A percentile compares a stretch with the other conserved stretches of the same genome.
These are phyloP conservation scores for Scolopax rusticola DNA, from an alignment of 2,797 vertebrate species.

Conservation along the genomic window DNA sequence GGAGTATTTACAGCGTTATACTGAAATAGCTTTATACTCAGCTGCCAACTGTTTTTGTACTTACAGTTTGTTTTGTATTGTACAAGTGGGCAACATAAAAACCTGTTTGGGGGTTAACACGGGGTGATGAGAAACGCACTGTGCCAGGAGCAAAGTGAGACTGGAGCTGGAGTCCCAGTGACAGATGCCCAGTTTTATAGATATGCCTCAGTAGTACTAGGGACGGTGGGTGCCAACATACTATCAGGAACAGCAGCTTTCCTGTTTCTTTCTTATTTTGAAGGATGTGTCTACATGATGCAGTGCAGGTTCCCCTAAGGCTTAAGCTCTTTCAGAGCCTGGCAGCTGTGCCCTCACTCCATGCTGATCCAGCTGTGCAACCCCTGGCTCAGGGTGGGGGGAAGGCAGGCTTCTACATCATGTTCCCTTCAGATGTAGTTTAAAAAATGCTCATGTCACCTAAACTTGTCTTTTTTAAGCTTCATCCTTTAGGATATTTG, in stretches of 20 bases:
- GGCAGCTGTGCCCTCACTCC: neutral
- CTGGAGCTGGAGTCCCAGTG: neutral
- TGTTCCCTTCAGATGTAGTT: neutral
- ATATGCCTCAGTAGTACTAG: neutral
- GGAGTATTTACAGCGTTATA: neutral
- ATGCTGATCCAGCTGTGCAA: neutral
- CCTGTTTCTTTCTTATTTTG: neutral
- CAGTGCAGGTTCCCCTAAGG: neutral
- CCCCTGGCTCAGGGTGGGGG: neutral
- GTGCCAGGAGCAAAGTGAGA: neutral
- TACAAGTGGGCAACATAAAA: neutral
- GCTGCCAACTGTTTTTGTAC: slow-evolving; percentile 20
- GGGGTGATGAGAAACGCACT: neutral
- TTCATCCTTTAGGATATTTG: neutral
- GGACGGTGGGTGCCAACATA: neutral
- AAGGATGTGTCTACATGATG: neutral
- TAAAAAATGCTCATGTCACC: neutral
- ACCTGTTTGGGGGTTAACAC: neutral
- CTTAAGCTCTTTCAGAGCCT: neutral
- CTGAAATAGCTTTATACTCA: neutral
- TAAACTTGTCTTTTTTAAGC: neutral
- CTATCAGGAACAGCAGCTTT: slow-evolving; percentile 13
- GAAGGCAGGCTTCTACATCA: neutral
- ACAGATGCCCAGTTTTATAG: neutral
- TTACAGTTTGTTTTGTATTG: neutral